Evolutionary conservation across 2,113 vertebrate genomes (phyloP), one percentile per base, ranked within the genome.

Genomic region (Peromyscus californicus): DNA sequence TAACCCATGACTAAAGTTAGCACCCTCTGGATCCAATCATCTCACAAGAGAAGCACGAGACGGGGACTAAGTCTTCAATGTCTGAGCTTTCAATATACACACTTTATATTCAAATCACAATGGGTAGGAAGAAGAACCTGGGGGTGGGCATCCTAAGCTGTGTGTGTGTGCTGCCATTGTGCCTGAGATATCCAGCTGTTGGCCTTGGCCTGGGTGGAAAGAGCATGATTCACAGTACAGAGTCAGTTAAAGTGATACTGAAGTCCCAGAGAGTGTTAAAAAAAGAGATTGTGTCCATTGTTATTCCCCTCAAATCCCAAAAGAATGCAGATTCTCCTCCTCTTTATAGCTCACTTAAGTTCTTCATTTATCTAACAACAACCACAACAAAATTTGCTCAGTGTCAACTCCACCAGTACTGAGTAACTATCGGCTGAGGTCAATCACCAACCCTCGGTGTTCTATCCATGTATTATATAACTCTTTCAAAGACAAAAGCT

Each of bases 401-500:
- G 70, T 36, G 61, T 8, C 63, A 26, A 24, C 29, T 70, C 0
- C 19, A 10, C 83, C 45, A 83, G 39, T 12, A 36, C 29, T 26
- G 19, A 70, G 11, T 61, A 36, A 91, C n/a, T 83, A 59, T 11
- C 8, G 72, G 24, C n/a, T 82, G 24, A 91, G 7, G 0, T 8
- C 19, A 93, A 10, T 21, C 24, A 84, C 33, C 33, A 45, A 84
- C 36, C 11, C 75, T 90, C 36, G 51, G 54, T 70, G 11, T 0
- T 54, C 72, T 54, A 83, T 82, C 65, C 54, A 33, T 72, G 76
- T 96, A 21, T 79, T 84, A 80, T 10, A 19, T 51, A 63, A 69
- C 10, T 24, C 45, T 83, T 96, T 78, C 88, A 94, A 89, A 93
- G 83, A 78, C 78, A 84, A 67, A 65, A 89, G 36, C 3, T 36